phyloP scores from a whole-genome alignment of 2,888 invertebrate genomes.

The Cataglyphis cursor region DNA sequence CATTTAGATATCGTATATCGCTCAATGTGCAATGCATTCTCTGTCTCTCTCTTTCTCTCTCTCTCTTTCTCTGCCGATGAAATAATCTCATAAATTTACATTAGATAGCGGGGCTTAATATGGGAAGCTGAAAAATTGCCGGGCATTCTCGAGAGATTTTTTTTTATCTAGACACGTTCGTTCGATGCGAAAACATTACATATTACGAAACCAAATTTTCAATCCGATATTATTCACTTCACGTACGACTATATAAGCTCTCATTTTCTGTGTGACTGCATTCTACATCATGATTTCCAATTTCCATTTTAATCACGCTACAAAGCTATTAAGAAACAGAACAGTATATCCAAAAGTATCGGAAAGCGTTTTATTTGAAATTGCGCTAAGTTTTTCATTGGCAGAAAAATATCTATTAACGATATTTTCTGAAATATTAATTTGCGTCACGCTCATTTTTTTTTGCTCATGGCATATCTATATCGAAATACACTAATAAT shows the following conservation, averaged over 20 bases:
- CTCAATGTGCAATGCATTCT: constrained; percentile 46
- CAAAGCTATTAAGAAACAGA: constrained; percentile 13
- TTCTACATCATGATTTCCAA: constrained; percentile 32
- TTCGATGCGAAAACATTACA: constrained; percentile 41
- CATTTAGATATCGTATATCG: constrained; percentile 47
- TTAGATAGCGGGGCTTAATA: constrained; percentile 55
- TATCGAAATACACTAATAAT: neutral
- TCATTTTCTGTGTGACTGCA: constrained; percentile 8
- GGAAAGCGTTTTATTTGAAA: constrained; percentile 30
- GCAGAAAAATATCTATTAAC: constrained; percentile 2
- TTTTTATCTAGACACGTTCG: constrained; percentile 57
- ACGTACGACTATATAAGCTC: constrained; percentile 24
- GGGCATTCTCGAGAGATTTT: constrained; percentile 68
- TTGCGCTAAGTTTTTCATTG: neutral
- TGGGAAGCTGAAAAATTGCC: constrained; percentile 72
- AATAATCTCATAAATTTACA: constrained; percentile 75
- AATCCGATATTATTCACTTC: constrained; percentile 41
- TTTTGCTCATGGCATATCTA: neutral
- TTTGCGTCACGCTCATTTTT: neutral
- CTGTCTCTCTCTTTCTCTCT: constrained; percentile 12
- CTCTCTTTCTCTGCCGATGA: constrained; percentile 54
- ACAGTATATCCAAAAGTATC: constrained; percentile 9
- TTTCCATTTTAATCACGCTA: constrained; percentile 41
- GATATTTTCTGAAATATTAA: constrained; percentile 27
- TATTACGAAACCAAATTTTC: constrained; percentile 60